phyloP scores from a whole-genome alignment of 2,113 vertebrate genomes.

The Datnioides undecimradiatus region DNA sequence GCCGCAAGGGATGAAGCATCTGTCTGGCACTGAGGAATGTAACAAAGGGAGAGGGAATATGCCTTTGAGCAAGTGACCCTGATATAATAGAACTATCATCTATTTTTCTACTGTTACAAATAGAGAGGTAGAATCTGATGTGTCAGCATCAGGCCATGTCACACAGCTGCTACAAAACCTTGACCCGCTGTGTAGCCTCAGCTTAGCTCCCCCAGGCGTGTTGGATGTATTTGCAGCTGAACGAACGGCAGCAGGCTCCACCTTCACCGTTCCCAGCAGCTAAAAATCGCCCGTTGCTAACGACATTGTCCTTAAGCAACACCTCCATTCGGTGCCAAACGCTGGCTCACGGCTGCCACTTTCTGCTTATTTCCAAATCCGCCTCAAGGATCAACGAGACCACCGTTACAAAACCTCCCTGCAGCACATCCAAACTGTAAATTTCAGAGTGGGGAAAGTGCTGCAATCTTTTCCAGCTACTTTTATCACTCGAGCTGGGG shows the following conservation, averaged over 20 bases:
- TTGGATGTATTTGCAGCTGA: constrained; percentile 50
- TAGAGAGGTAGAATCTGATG: background rate
- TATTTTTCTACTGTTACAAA: background rate
- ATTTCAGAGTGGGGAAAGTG: constrained; percentile 43
- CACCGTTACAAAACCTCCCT: constrained; percentile 54
- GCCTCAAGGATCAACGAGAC: constrained; percentile 13
- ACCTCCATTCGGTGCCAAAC: constrained; percentile 33
- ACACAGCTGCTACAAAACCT: constrained; percentile 32
- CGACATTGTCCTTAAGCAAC: constrained; percentile 52
- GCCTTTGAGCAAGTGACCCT: background rate
- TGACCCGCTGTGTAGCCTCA: constrained; percentile 16
- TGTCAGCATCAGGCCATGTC: constrained; percentile 13
- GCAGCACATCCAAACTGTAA: constrained; percentile 25
- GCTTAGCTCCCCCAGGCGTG: constrained; percentile 3
- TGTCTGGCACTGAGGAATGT: background rate
- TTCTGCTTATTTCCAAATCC: constrained; percentile 64
- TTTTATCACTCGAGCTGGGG: constrained; percentile 28
- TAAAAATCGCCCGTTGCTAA: constrained; percentile 19
- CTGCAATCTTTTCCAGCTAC: constrained; percentile 16
- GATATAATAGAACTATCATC: background rate
- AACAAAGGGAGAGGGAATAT: background rate
- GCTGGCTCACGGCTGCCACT: constrained; percentile 43
- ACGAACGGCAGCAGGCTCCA: constrained; percentile 18
- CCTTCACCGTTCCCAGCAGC: constrained; percentile 22
- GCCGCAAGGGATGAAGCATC: background rate